These are phyloP conservation scores for Ceratotherium simum DNA, from an alignment of 2,113 vertebrate genomes.

Conservation along the genomic window DNA sequence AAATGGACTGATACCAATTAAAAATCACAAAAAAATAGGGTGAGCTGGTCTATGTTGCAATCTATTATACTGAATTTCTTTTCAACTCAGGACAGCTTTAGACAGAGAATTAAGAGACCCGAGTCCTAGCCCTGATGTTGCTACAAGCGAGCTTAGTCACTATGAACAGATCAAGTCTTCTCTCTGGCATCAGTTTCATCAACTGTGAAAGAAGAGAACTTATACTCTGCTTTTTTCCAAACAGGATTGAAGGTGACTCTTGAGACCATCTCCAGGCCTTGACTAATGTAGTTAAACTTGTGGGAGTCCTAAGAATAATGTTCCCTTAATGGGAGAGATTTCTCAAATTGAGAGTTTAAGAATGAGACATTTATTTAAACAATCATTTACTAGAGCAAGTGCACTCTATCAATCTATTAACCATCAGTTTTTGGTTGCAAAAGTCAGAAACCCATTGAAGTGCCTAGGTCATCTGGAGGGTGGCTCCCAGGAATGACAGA, in stretches of 20 bases:
- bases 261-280: not conserved
- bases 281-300: constrained; percentile 39
- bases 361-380: constrained; percentile 13
- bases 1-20: constrained; percentile 26
- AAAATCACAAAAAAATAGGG: not conserved
- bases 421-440: not conserved
- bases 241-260: constrained; percentile 49
- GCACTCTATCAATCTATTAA: constrained; percentile 39
- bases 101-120: not conserved
- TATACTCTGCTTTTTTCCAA: not conserved
- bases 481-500: not conserved
- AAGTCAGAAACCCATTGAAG: constrained; percentile 29
- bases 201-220: not conserved
- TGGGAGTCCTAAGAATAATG: constrained; percentile 56
- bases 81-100: not conserved
- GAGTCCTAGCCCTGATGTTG: not conserved
- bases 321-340: constrained; percentile 54
- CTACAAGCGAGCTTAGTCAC: not conserved
- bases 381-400: constrained; percentile 16
- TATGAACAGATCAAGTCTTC: not conserved
- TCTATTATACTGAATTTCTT: not conserved
- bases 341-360: constrained; percentile 60
- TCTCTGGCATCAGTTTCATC: not conserved
- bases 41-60: not conserved
- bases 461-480: not conserved